Percentiles rank a stretch among this genome's conserved stretches.
phyloP scores from a whole-genome alignment of 2,888 invertebrate genomes.

The Diploptera punctata region DNA sequence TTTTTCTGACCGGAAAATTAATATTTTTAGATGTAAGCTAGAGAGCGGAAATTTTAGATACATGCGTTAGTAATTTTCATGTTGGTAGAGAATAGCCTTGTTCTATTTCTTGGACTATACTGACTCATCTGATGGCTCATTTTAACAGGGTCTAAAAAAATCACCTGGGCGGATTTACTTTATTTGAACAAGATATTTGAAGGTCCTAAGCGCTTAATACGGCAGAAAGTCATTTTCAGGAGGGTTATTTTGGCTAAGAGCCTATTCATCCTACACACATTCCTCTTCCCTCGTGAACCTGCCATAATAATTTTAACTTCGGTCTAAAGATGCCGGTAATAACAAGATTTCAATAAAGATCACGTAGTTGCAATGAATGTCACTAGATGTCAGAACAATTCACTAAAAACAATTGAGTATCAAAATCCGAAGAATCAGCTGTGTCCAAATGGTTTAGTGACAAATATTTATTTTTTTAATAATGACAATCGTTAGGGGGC shows the following conservation, averaged over 20 bases:
- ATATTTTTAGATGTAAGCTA: too few relatives aligned
- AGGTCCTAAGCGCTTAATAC: neutral
- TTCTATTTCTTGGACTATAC: too few relatives aligned
- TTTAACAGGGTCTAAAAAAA: too few relatives aligned
- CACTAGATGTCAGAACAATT: neutral
- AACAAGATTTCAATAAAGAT: neutral
- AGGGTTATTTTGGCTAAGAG: neutral
- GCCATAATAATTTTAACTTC: too few relatives aligned
- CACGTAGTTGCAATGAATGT: neutral
- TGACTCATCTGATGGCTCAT: too few relatives aligned
- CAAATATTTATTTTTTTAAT: constrained; percentile 4
- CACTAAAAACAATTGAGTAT: neutral
- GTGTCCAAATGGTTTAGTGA: neutral
- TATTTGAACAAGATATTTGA: neutral
- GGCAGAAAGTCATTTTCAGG: neutral
- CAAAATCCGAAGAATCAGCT: constrained; percentile 3
- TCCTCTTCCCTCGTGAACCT: too few relatives aligned
- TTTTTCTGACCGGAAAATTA: too few relatives aligned
- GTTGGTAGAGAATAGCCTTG: too few relatives aligned
- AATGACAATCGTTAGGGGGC: constrained; percentile 16
- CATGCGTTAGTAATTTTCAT: too few relatives aligned
- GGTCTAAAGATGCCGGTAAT: neutral
- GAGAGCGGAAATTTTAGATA: too few relatives aligned
- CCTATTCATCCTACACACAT: neutral
- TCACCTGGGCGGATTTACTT: neutral